These are phyloP conservation scores for Dasypus novemcinctus DNA, from an alignment of 2,113 vertebrate genomes.

Conservation along the genomic window DNA sequence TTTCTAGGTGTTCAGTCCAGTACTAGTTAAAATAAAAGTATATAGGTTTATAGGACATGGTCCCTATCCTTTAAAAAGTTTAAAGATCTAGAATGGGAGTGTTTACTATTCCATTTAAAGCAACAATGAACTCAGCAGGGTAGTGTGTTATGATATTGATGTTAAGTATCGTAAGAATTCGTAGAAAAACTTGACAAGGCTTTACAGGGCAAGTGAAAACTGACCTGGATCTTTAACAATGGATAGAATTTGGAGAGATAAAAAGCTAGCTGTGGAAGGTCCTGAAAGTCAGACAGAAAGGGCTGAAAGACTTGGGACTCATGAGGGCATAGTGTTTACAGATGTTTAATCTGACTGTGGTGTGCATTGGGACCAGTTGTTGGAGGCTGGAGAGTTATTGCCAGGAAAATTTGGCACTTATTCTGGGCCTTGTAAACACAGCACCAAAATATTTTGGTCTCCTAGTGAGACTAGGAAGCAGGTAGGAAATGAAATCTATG, in stretches of 20 bases:
- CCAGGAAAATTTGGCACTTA: background rate
- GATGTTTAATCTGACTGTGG: background rate
- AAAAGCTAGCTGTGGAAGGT: background rate
- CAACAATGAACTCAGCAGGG: background rate
- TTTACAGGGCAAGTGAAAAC: background rate
- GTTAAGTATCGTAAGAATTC: background rate
- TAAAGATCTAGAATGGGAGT: background rate
- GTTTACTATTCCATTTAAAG: background rate
- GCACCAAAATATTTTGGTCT: background rate
- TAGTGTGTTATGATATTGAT: background rate
- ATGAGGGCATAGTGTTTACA: background rate
- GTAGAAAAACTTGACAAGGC: background rate
- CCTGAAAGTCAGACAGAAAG: background rate
- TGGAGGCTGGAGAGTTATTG: background rate
- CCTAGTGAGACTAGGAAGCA: background rate
- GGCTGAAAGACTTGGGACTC: background rate
- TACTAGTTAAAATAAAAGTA: background rate
- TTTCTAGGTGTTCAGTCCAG: slow-evolving; percentile 15
- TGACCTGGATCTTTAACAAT: slow-evolving; percentile 1
- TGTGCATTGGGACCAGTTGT: background rate
- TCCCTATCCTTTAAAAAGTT: background rate
- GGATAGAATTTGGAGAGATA: background rate
- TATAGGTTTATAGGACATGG: background rate
- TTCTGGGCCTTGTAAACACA: background rate
- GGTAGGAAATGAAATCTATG: slow-evolving; percentile 18